phyloP scores from a whole-genome alignment of 1,140 invertebrate species.

The Hydropsyche tenuis region DNA sequence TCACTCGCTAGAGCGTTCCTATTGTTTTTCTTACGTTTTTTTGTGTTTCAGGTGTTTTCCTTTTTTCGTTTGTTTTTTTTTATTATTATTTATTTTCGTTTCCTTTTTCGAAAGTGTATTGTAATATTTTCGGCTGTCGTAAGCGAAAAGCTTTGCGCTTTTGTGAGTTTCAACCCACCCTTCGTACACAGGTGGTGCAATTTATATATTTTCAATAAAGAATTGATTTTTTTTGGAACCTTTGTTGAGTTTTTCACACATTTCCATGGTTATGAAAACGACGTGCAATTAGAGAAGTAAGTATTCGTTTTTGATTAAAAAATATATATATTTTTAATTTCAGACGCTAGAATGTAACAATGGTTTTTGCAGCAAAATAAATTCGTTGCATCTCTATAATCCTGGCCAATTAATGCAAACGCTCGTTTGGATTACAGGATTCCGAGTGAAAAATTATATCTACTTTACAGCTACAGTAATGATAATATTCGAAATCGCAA shows the following conservation, averaged over 20 bases:
- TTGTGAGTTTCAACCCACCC: not conserved
- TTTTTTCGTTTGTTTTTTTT: conserved; percentile 5
- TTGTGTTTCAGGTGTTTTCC: not conserved
- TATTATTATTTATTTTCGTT: not conserved
- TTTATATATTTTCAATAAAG: not conserved
- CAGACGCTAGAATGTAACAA: no score
- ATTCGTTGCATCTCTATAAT: no score
- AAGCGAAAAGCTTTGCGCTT: not conserved
- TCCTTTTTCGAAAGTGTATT: conserved; percentile 1
- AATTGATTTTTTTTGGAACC: not conserved
- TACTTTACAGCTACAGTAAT: no score
- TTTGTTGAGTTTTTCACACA: not conserved
- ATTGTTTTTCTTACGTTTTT: not conserved
- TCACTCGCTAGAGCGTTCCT: not conserved
- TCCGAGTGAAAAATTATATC: no score
- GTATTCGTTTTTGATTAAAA: no score
- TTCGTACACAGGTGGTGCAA: conserved; percentile 2
- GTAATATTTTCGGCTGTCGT: conserved; percentile 17
- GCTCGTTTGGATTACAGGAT: no score
- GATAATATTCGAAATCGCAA: no score
- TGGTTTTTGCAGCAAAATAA: no score
- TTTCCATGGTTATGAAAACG: not conserved
- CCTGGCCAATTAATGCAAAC: no score
- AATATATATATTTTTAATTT: no score
- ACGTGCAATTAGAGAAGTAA: no score